Conservation (phyloP, 2,113 vertebrate genomes). For the Scolopax mira region DNA sequence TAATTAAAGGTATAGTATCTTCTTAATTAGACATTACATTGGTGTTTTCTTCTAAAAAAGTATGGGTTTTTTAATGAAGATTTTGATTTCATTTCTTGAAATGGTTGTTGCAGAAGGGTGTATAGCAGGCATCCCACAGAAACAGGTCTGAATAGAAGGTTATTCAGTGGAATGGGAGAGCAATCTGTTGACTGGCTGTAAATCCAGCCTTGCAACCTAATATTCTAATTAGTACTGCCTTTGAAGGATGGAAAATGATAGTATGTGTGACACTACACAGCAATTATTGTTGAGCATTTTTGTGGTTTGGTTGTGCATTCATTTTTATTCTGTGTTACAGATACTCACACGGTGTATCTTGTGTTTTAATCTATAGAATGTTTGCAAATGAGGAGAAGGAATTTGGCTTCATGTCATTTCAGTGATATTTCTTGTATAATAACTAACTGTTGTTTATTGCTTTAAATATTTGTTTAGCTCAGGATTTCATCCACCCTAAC, state of each 20-base stretch:
- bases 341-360: background rate
- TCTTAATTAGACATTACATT: slow-evolving; percentile 29
- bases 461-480: background rate
- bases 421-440: background rate
- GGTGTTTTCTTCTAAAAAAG: background rate
- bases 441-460: background rate
- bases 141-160: background rate
- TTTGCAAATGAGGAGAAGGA: background rate
- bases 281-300: background rate
- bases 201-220: slow-evolving; percentile 69
- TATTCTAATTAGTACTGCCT: slow-evolving; percentile 72
- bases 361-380: background rate
- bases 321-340: background rate
- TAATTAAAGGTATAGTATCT: background rate
- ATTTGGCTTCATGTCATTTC: background rate
- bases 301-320: background rate
- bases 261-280: background rate
- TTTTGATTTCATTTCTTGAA: background rate
- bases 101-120: slow-evolving; percentile 9
- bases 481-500: background rate
- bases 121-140: background rate
- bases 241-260: background rate
- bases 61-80: background rate
- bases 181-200: slow-evolving; percentile 70
- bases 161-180: slow-evolving; percentile 56